phyloP scores from a whole-genome alignment of 2,797 vertebrate genomes.

The Epinephelus coioides region DNA sequence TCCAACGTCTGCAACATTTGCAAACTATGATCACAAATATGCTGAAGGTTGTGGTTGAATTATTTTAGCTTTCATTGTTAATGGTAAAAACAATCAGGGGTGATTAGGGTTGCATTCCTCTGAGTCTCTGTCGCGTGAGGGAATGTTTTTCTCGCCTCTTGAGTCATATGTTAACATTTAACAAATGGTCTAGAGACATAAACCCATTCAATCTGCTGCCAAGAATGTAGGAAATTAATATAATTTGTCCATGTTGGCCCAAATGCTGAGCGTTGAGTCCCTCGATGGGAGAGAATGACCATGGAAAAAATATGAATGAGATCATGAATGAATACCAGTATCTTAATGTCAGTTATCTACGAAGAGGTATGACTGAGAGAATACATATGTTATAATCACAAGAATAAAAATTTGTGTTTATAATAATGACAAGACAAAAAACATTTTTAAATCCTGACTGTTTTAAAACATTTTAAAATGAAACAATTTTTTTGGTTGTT shows the following conservation, averaged over 20 bases:
- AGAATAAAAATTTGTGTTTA: not conserved
- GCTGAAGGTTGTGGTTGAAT: conserved; percentile 10
- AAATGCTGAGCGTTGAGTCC: not conserved
- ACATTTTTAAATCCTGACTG: too few relatives aligned
- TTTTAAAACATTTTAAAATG: not conserved
- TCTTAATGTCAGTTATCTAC: not conserved
- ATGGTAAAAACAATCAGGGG: conserved; percentile 43
- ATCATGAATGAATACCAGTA: conserved; percentile 5
- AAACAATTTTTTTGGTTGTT: not conserved
- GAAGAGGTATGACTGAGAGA: not conserved
- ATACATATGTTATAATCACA: not conserved
- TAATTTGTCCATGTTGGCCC: conserved; percentile 9
- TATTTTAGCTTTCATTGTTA: conserved; percentile 18
- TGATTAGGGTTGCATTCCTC: conserved; percentile 67
- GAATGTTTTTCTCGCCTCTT: conserved; percentile 53
- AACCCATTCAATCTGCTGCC: conserved; percentile 36
- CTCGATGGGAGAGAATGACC: not conserved
- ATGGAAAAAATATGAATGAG: conserved; percentile 24
- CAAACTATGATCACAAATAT: conserved; percentile 13
- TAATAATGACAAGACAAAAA: not conserved
- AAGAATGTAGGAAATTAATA: conserved; percentile 39
- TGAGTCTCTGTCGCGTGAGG: conserved; percentile 44
- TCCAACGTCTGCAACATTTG: conserved; percentile 1
- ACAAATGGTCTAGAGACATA: conserved; percentile 54
- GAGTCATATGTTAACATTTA: conserved; percentile 78